Evolutionary conservation across 2,797 vertebrate genomes (phyloP).

Genomic region (Stomatorhinus walkeri): DNA sequence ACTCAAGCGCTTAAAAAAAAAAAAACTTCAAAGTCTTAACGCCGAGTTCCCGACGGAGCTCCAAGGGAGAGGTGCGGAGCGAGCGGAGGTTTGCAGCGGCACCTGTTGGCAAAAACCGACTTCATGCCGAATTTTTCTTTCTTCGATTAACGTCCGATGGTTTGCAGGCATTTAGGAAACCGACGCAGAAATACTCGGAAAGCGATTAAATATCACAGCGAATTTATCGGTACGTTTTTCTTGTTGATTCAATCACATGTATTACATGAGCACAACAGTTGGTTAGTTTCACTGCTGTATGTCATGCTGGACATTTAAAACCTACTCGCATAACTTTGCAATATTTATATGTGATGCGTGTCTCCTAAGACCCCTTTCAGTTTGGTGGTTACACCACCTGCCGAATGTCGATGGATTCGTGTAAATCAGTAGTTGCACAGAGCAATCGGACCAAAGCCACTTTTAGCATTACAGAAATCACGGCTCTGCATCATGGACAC

Average conservation of each 20-base stretch:
- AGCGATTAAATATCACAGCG: background rate
- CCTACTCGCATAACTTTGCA: background rate
- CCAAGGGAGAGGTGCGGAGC: slow-evolving; percentile 19
- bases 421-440: background rate
- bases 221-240: background rate
- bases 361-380: background rate
- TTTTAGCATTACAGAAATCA: background rate
- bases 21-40: slow-evolving; percentile 20
- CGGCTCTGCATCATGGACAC: background rate
- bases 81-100: slow-evolving; percentile 29
- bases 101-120: slow-evolving; percentile 24
- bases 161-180: background rate
- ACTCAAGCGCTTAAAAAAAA: background rate
- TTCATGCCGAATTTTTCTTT: background rate
- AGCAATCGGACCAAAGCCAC: background rate
- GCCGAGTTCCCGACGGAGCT: slow-evolving; percentile 20
- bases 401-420: background rate
- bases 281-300: background rate
- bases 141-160: background rate
- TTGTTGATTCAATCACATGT: background rate
- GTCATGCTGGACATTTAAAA: background rate
- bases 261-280: background rate
- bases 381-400: background rate
- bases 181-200: background rate
- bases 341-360: background rate